phyloP scores from a whole-genome alignment of 2,888 invertebrate genomes.

The Lydus trimaculatus region DNA sequence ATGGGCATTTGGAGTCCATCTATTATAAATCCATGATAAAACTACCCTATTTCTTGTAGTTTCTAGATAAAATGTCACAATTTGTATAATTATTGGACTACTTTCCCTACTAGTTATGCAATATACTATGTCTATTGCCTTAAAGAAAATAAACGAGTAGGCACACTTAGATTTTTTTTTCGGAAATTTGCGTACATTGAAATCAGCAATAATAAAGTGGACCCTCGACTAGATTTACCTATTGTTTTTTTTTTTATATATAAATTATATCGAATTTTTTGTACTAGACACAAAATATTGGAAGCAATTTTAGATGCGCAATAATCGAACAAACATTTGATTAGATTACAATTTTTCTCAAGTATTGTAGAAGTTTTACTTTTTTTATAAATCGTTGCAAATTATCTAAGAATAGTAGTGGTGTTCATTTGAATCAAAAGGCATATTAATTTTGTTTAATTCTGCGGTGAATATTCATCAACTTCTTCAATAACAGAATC shows the following conservation, averaged over 20 bases:
- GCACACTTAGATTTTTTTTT: slow-evolving; percentile 4
- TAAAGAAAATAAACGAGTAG: background rate
- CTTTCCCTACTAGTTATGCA: no score
- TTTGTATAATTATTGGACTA: no score
- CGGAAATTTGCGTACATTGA: background rate
- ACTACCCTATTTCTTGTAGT: no score
- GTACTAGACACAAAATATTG: slow-evolving; percentile 8
- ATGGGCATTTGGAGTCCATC: no score
- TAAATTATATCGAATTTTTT: background rate
- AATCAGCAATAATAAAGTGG: slow-evolving; percentile 7
- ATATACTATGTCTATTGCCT: background rate
- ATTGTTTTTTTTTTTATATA: background rate
- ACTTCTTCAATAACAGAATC: slow-evolving; percentile 77
- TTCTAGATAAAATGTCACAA: no score
- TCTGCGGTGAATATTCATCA: slow-evolving; percentile 68
- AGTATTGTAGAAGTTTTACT: slow-evolving; percentile 1
- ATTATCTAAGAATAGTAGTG: slow-evolving; percentile 24
- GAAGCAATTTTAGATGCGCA: background rate
- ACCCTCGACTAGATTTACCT: slow-evolving; percentile 11
- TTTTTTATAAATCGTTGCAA: slow-evolving; percentile 28
- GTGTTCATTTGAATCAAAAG: slow-evolving; percentile 30
- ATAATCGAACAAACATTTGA: background rate
- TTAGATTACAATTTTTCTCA: background rate
- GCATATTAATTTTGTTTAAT: slow-evolving; percentile 36
- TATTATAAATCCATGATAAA: no score